phyloP scores from a whole-genome alignment of 2,113 vertebrate genomes.

The Chamaea fasciata region DNA sequence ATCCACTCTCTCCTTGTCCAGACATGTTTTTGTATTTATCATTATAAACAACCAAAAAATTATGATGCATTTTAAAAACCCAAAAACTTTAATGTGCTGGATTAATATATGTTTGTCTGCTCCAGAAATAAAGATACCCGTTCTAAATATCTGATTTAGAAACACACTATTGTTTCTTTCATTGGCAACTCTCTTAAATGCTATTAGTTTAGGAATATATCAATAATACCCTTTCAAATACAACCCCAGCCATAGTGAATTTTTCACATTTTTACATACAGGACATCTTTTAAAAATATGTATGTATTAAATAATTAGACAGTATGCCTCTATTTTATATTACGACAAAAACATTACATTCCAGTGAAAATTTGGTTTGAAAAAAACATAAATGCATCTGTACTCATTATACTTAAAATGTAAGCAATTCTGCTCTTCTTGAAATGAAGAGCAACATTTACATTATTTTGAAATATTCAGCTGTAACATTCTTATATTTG shows the following conservation, averaged over 20 bases:
- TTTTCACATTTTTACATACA: not conserved
- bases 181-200: not conserved
- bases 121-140: not conserved
- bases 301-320: not conserved
- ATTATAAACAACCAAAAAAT: not conserved
- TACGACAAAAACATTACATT: not conserved
- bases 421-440: not conserved
- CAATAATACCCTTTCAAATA: not conserved
- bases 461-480: not conserved
- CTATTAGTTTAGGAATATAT: not conserved
- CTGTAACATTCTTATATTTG: not conserved
- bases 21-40: not conserved
- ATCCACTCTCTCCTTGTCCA: not conserved
- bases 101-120: not conserved
- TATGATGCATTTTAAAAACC: fast-evolving
- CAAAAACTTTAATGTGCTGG: not conserved
- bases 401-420: not conserved
- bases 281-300: not conserved
- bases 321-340: not conserved
- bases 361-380: not conserved
- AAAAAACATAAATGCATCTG: not conserved
- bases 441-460: not conserved
- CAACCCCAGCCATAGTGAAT: not conserved
- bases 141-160: not conserved
- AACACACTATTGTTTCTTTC: not conserved